A percentile compares a stretch with the other conserved stretches of the same genome.
Conservation (phyloP, 2,113 vertebrate species). For the Periophthalmus modestus region DNA sequence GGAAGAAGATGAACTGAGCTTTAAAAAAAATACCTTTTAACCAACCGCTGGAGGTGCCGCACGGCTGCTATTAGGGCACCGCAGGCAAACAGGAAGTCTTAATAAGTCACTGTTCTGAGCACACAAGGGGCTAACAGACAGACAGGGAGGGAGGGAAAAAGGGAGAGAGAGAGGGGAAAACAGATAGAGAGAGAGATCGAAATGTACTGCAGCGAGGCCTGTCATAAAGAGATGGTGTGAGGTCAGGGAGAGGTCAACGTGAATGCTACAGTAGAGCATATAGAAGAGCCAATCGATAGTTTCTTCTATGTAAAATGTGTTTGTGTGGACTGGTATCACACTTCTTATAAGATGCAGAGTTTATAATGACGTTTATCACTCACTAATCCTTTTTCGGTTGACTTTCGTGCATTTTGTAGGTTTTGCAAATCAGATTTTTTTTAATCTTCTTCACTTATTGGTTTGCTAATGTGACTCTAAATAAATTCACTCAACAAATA, state of each 20-base stretch:
- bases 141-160: not conserved
- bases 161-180: too few relatives aligned
- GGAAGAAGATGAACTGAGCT: conserved; percentile 52
- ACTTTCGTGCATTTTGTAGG: not conserved
- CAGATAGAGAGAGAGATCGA: not conserved
- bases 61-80: conserved; percentile 58
- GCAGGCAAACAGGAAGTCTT: conserved; percentile 50
- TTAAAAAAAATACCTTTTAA: conserved; percentile 55
- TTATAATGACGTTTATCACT: not conserved
- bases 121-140: not conserved
- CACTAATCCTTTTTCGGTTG: not conserved
- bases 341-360: not conserved
- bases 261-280: not conserved
- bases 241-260: not conserved
- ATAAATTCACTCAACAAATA: too few relatives aligned
- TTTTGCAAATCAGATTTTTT: too few relatives aligned
- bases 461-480: too few relatives aligned
- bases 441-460: too few relatives aligned
- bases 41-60: conserved; percentile 56
- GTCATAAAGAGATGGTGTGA: not conserved
- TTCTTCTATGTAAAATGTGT: not conserved
- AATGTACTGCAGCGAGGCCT: not conserved
- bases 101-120: conserved; percentile 28
- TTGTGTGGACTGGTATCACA: not conserved
- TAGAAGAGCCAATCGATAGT: not conserved